Evolutionary conservation across 2,113 vertebrate genomes (phyloP).

Genomic region (Fulica atra): DNA sequence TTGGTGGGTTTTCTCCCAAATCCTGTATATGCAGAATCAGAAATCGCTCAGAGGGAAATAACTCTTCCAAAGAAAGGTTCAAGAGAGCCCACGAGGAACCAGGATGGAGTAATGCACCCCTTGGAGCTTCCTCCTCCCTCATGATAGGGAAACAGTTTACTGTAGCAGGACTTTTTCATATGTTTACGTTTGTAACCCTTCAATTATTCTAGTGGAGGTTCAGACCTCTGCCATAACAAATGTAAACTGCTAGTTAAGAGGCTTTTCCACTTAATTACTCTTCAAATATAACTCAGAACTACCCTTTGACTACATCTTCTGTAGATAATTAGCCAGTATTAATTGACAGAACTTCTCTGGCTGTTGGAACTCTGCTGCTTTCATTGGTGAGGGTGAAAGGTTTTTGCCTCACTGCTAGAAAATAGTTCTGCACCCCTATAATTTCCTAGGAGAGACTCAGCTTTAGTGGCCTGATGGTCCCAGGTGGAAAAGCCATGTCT

Average conservation of each 20-base stretch:
- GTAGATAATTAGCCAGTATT: neutral
- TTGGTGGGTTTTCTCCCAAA: neutral
- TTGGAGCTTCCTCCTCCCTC: neutral
- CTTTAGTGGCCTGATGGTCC: neutral
- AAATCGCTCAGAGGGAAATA: neutral
- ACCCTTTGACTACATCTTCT: neutral
- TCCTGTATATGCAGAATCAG: neutral
- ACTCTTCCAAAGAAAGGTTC: neutral
- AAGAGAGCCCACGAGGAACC: rapidly evolving
- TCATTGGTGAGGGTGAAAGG: neutral
- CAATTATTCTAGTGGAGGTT: neutral
- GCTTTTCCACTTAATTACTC: rapidly evolving
- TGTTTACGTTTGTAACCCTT: neutral
- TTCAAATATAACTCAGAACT: neutral
- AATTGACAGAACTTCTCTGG: neutral
- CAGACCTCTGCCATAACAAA: neutral
- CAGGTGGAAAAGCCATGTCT: neutral
- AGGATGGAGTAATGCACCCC: neutral
- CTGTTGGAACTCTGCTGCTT: neutral
- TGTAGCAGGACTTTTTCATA: neutral
- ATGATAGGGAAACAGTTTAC: neutral
- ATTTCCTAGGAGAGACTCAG: neutral
- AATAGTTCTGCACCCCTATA: neutral
- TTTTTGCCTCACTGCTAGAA: neutral
- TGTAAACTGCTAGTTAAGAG: neutral